phyloP scores from a whole-genome alignment of 2,888 invertebrate genomes.

The Luffia ferchaultella region DNA sequence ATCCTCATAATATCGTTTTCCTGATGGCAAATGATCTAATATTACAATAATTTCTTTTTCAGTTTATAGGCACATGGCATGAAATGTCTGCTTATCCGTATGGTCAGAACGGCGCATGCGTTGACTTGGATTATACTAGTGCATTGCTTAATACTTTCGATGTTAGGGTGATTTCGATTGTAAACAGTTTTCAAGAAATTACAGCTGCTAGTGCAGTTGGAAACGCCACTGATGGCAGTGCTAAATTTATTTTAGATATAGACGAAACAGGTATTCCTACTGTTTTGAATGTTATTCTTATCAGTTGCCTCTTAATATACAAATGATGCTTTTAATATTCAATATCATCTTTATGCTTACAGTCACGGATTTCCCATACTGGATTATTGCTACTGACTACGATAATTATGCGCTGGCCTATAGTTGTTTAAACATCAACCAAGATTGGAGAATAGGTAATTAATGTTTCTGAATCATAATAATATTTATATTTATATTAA shows the following conservation, averaged over 20 bases:
- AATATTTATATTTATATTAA: too few species aligned
- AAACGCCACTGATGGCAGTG: not conserved
- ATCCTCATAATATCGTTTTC: not conserved
- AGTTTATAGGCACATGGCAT: constrained; percentile 39
- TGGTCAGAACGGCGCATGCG: constrained; percentile 12
- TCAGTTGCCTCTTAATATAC: not conserved
- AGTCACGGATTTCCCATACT: constrained; percentile 25
- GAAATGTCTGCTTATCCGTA: constrained; percentile 40
- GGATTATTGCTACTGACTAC: constrained; percentile 29
- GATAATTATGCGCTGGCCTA: constrained; percentile 26
- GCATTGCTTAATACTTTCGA: not conserved
- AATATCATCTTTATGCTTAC: constrained; percentile 8
- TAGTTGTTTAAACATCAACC: constrained; percentile 25
- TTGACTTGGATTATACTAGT: not conserved
- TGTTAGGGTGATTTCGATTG: not conserved
- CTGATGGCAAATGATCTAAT: constrained; percentile 3
- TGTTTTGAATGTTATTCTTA: not conserved
- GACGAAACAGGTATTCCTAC: not conserved
- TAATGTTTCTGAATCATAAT: not conserved
- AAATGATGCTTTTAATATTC: not conserved
- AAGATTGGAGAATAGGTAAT: constrained; percentile 35
- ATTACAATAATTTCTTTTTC: constrained; percentile 15
- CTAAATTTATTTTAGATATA: not conserved
- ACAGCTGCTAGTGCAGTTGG: not conserved
- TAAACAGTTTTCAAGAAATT: not conserved